Evolutionary conservation across 92 coral and sea anemone genomes (phyloP), one percentile per base, ranked within the genome.

Genomic region (Umimayanthus kanabou): DNA sequence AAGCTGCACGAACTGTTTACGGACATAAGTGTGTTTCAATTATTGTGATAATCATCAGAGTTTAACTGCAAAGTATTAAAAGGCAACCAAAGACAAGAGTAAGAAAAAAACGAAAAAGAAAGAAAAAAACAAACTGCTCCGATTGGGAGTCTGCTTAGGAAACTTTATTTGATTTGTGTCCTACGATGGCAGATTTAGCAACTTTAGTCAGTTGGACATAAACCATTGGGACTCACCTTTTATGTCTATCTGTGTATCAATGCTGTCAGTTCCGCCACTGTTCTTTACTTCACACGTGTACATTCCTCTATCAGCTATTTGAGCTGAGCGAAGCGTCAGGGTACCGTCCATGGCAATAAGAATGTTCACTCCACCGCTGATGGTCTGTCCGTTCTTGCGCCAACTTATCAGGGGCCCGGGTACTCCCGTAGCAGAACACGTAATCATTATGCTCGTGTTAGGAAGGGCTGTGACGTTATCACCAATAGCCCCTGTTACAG

Each of bases 281-380:
- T 93, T 93, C 79, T 64, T 77, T 14, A 90, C 95, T 28, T 76
- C 49, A 87, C 95, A 93, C 39, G 92, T 81, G 81, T 89, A 93
- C 22, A 74, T 77, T 28, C 95, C 95, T 15, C 86, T 82, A 67
- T 89, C 92, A 22, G 82, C 28, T 43, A 74, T 26, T 72, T 73
- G 77, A 4, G 87, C 90, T 33, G 64, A 45, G 1, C 33, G 84
- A 20, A 93, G 79, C 5, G 92, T 89, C 55, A 93, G 87, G 15
- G 90, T 82, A 37, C 92, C 93, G 14, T 86, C 82, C 39, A 72
- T 61, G 33, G 88, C 79, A 20, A 91, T 70, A 5, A 0, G 84
- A 16, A 80, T 16, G 20, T 80, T 30, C 8, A 25, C 26, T 70
- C 77, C 65, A 9, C 5, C 43, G 33, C 7, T 43, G 42, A 83